Conservation (phyloP, 2,888 invertebrate genomes). For the Orthosia gothica region DNA sequence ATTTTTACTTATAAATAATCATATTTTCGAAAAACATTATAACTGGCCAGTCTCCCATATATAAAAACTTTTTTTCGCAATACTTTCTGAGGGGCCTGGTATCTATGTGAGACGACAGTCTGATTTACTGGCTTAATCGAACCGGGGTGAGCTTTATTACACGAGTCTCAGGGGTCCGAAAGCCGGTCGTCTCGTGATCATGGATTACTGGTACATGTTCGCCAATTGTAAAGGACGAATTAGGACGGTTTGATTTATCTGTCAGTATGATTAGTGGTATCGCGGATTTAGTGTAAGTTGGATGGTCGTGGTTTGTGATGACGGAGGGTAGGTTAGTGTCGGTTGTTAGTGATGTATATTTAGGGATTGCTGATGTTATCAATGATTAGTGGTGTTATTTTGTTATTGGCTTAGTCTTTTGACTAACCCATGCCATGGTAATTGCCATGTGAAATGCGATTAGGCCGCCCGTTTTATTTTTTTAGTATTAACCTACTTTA, state of each 20-base stretch:
- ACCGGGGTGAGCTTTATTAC: conserved; percentile 81
- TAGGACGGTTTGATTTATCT: conserved; percentile 73
- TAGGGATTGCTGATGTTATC: conserved; percentile 16
- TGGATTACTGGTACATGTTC: conserved; percentile 70
- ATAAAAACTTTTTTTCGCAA: no score
- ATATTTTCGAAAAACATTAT: no score
- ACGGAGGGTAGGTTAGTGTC: conserved; percentile 51
- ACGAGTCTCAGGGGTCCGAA: conserved; percentile 73
- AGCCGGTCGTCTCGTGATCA: conserved; percentile 72
- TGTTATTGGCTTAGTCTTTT: background rate
- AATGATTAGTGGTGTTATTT: conserved; percentile 1
- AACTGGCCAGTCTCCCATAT: no score
- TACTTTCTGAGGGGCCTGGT: no score
- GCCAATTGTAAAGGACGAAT: conserved; percentile 74
- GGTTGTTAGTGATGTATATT: conserved; percentile 25
- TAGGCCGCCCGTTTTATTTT: no score
- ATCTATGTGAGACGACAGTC: conserved; percentile 84
- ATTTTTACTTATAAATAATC: no score
- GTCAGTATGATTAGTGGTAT: conserved; percentile 55
- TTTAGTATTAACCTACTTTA: no score
- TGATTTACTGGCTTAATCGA: conserved; percentile 88
- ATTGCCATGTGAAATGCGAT: no score
- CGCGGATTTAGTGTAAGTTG: conserved; percentile 30
- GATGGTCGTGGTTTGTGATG: conserved; percentile 33
- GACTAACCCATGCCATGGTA: background rate